Evolutionary conservation across 2,888 invertebrate genomes (phyloP).

Genomic region (Dorcus hopei): DNA sequence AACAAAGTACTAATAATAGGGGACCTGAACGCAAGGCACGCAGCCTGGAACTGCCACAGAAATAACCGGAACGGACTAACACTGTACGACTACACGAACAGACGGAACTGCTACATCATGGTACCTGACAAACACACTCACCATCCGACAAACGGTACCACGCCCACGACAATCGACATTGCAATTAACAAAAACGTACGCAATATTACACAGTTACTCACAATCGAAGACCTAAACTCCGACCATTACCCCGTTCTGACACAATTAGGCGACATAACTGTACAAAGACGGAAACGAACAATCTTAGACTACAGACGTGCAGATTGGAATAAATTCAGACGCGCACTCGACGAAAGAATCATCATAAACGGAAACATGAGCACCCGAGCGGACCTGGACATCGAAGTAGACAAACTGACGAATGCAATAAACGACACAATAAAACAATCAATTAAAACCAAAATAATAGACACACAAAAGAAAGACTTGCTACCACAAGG

Average conservation of each 20-base stretch:
- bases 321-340: slow-evolving; percentile 4
- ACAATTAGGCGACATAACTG: not conserved
- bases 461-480: too few species aligned
- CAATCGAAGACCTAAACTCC: too few species aligned
- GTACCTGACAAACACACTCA: slow-evolving; percentile 12
- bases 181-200: slow-evolving; percentile 13
- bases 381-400: too few species aligned
- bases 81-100: slow-evolving; percentile 9
- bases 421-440: too few species aligned
- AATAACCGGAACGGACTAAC: slow-evolving; percentile 20
- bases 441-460: too few species aligned
- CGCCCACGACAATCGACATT: slow-evolving; percentile 17
- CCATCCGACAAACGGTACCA: slow-evolving; percentile 13
- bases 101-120: not conserved
- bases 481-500: too few species aligned
- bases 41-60: slow-evolving; percentile 17
- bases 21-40: slow-evolving; percentile 23
- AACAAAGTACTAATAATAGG: slow-evolving; percentile 12
- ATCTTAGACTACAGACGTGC: not conserved
- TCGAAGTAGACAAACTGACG: too few species aligned
- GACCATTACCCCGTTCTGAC: not conserved
- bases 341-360: not conserved
- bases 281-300: not conserved
- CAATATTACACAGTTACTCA: not conserved
- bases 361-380: not conserved